These are phyloP conservation scores for Pseudotriccus pelzelni DNA, from an alignment of 2,797 vertebrate genomes.

Conservation along the genomic window DNA sequence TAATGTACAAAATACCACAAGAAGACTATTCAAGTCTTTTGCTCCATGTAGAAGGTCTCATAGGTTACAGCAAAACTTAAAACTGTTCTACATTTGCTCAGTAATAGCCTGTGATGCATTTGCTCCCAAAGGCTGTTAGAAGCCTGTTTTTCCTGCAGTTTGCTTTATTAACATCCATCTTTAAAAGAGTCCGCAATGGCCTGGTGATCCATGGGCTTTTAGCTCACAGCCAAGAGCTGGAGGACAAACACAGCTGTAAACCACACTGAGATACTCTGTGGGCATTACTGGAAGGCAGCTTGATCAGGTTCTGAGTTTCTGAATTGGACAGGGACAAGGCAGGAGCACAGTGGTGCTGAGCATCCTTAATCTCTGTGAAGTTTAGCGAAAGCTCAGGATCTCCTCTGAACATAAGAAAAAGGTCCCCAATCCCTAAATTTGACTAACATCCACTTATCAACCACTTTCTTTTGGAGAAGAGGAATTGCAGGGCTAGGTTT, in stretches of 20 bases:
- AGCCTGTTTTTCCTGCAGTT: not conserved
- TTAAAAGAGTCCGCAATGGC: not conserved
- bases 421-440: not conserved
- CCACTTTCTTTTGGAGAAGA: not conserved
- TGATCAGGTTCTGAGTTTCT: not conserved
- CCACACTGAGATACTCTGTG: not conserved
- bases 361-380: not conserved
- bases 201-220: not conserved
- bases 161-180: conserved; percentile 15
- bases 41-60: not conserved
- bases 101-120: not conserved
- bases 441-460: not conserved
- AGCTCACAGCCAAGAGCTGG: not conserved
- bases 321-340: not conserved
- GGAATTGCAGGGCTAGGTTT: not conserved
- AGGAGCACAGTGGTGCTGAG: not conserved
- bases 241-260: conserved; percentile 10
- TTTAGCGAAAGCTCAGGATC: not conserved
- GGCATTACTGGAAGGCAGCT: not conserved
- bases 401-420: not conserved
- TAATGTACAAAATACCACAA: not conserved
- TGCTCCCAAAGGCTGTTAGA: conserved; percentile 3
- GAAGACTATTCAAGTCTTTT: not conserved
- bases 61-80: not conserved
- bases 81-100: not conserved